Conservation (phyloP, 2,888 invertebrate genomes). For the Torymus tubicola region DNA sequence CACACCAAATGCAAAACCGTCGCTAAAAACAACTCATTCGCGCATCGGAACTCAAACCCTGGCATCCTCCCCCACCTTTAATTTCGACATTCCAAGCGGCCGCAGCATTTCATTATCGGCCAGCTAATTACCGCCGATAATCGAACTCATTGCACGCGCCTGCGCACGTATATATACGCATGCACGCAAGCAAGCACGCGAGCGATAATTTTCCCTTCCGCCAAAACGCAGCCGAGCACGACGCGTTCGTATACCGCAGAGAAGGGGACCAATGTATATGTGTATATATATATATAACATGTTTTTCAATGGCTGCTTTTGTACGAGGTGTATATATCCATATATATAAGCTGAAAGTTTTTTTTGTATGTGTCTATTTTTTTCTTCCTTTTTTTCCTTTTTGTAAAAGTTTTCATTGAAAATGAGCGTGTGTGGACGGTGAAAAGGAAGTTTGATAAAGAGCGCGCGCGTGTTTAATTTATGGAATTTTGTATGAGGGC, state of each 20-base stretch:
- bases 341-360: too few relatives aligned
- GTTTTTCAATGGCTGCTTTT: too few relatives aligned
- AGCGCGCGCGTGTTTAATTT: background rate
- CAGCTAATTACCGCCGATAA: slow-evolving; percentile 36
- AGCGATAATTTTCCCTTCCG: slow-evolving; percentile 24
- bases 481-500: too few relatives aligned
- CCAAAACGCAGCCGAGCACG: too few relatives aligned
- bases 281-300: too few relatives aligned
- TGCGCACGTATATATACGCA: too few relatives aligned
- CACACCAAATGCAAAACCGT: background rate
- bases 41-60: background rate
- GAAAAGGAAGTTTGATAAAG: background rate
- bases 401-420: background rate
- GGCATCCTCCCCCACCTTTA: slow-evolving; percentile 19
- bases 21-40: too few relatives aligned
- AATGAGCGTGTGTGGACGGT: too few relatives aligned
- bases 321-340: too few relatives aligned
- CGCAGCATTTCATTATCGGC: slow-evolving; percentile 30
- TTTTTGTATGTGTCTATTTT: too few relatives aligned
- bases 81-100: slow-evolving; percentile 33
- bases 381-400: background rate
- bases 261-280: too few relatives aligned
- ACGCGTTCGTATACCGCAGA: too few relatives aligned
- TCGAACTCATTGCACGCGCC: background rate
- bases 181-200: background rate